phyloP scores from a whole-genome alignment of 2,888 invertebrate genomes.

The Torymus tubicola region DNA sequence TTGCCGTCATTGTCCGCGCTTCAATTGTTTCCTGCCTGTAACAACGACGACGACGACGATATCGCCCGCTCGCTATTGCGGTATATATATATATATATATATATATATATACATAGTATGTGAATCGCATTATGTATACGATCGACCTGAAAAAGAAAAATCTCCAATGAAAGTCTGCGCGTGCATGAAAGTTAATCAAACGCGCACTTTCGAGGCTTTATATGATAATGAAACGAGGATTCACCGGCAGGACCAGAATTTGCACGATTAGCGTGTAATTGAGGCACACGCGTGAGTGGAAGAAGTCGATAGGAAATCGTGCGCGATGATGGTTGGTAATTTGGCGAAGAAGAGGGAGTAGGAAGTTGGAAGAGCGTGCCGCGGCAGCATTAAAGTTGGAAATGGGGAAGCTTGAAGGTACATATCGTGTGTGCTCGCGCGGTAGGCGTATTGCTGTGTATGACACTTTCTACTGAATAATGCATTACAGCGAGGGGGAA shows the following conservation, averaged over 20 bases:
- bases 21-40: slow-evolving; percentile 11
- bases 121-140: slow-evolving; percentile 5
- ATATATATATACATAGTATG: too few species aligned
- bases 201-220: slow-evolving; percentile 34
- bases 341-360: not conserved
- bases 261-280: slow-evolving; percentile 7
- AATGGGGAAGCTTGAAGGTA: too few species aligned
- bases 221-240: slow-evolving; percentile 31
- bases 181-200: slow-evolving; percentile 33
- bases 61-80: too few species aligned
- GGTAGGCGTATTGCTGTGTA: too few species aligned
- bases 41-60: too few species aligned
- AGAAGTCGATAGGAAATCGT: not conserved
- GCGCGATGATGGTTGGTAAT: not conserved
- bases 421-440: too few species aligned
- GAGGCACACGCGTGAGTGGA: not conserved
- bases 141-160: slow-evolving; percentile 23
- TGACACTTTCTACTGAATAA: too few species aligned
- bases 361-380: not conserved
- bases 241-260: not conserved
- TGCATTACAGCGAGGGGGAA: too few species aligned
- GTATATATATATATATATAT: too few species aligned
- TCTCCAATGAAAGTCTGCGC: slow-evolving; percentile 14
- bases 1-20: slow-evolving; percentile 11
- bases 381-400: too few species aligned